Evolutionary conservation across 2,888 invertebrate genomes (phyloP), one percentile per base, ranked within the genome.

Genomic region (Eledona agricola): DNA sequence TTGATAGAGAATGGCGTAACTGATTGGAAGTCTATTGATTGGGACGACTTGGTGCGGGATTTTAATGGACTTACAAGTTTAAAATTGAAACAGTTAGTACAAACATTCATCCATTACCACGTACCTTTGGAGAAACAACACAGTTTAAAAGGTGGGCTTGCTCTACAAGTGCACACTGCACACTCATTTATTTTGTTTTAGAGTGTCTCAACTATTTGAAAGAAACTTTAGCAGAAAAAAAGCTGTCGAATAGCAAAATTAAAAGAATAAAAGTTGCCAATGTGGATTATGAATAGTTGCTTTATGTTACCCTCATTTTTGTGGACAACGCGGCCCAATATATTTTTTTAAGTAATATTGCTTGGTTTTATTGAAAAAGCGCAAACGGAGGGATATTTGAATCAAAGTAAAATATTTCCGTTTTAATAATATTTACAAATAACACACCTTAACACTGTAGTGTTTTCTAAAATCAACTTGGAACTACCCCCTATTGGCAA

Each of bases 11-110:
- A 51, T 3, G 52, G 56, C 0, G 60, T 60, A 47, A 55, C 22
- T 3, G 67, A 69, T 32, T 66, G 62, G 60, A 55, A 50, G 25
- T 19, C 40, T 1, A 31, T 69, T 2, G 37, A 65, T 34, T 69
- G 69, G 69, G 51, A 56, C 7, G 37, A 58, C 17, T 56, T 64
- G 13, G 56, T 59, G 1, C 35, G 57, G 9, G 19, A 62, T n/a
- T 66, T 60, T 29, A 32, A 54, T 0, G 69, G 67, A 2, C 57
- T 62, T 7, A 64, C 62, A 0, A 22, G 38, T 10, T 5, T 16
- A 3, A 62, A 58, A 35, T 4, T 69, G 4, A 62, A 59, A 28
- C 51, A 40, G 28, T 16, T 61, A 23, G 43, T 65, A 16, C 58
- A 49, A 23, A 12, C 31, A 5, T 15, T 55, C 22, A 35, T 59